Evolutionary conservation across 2,888 invertebrate genomes (phyloP).

Genomic region (Parelbella ahira): DNA sequence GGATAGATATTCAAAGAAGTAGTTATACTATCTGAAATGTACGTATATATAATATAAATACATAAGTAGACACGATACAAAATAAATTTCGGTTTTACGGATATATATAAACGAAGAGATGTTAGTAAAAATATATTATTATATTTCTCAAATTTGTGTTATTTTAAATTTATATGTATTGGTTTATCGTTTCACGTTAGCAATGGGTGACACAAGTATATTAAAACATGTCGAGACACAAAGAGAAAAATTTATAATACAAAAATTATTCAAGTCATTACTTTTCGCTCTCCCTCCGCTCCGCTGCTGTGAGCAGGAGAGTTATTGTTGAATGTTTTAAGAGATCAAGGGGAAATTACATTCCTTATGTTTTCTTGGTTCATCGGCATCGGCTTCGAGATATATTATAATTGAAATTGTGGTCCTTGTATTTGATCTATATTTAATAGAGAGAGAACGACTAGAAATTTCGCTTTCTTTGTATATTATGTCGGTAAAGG

Average conservation of each 20-base stretch:
- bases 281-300: slow-evolving; percentile 6
- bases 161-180: too few species aligned
- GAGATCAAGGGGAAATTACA: slow-evolving; percentile 10
- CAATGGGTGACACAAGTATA: slow-evolving; percentile 1
- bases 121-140: too few species aligned
- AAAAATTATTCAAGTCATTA: slow-evolving; percentile 25
- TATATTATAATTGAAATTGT: slow-evolving; percentile 14
- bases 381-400: slow-evolving; percentile 3
- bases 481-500: too few species aligned
- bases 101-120: too few species aligned
- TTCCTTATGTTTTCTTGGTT: slow-evolving; percentile 5
- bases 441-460: slow-evolving; percentile 1
- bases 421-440: slow-evolving; percentile 1
- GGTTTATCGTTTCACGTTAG: background rate
- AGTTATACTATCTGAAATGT: too few species aligned
- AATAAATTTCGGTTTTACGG: too few species aligned
- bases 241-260: slow-evolving; percentile 21
- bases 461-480: too few species aligned
- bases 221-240: slow-evolving; percentile 14
- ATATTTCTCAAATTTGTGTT: too few species aligned
- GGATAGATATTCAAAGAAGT: too few species aligned
- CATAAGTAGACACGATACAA: too few species aligned
- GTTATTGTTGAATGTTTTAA: slow-evolving; percentile 9
- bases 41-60: too few species aligned
- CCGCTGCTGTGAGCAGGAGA: background rate